Evolutionary conservation across 2,888 invertebrate species (phyloP).

Genomic region (Rhamphomyia laevipes): DNA sequence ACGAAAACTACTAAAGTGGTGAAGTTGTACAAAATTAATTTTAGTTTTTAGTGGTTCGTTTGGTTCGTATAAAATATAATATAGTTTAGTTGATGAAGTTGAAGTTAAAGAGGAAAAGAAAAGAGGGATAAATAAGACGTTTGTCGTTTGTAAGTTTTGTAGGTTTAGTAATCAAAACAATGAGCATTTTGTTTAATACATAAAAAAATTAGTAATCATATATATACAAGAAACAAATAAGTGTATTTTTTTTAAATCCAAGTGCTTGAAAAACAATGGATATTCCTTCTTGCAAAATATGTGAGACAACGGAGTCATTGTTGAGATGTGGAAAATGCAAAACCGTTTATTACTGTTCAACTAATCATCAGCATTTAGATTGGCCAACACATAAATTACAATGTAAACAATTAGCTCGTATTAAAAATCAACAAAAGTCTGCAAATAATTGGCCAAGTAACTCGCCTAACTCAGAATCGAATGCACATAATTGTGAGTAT

Average conservation of each 20-base stretch:
- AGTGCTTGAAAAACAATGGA: conserved; percentile 12
- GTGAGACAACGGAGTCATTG: conserved; percentile 36
- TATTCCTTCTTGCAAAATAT: conserved; percentile 25
- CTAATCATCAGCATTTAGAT: conserved; percentile 65
- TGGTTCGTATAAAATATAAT: too few relatives aligned
- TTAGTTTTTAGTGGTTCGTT: too few relatives aligned
- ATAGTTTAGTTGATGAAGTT: too few relatives aligned
- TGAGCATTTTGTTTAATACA: neutral
- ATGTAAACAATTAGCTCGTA: conserved; percentile 41
- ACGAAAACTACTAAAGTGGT: too few relatives aligned
- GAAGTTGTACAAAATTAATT: too few relatives aligned
- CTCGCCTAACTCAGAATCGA: neutral
- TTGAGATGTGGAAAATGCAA: conserved; percentile 66
- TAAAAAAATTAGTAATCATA: too few relatives aligned
- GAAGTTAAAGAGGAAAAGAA: too few relatives aligned
- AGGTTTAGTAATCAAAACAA: neutral
- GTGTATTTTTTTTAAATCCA: too few relatives aligned
- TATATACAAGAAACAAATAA: too few relatives aligned
- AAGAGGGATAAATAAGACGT: neutral
- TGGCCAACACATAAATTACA: conserved; percentile 64
- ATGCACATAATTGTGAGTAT: neutral
- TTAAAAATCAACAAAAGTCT: conserved; percentile 19
- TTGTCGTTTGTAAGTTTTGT: too few relatives aligned
- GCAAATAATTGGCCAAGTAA: neutral
- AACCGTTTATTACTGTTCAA: conserved; percentile 62